phyloP scores from a whole-genome alignment of 2,113 vertebrate genomes.

The Otolemur garnettii region DNA sequence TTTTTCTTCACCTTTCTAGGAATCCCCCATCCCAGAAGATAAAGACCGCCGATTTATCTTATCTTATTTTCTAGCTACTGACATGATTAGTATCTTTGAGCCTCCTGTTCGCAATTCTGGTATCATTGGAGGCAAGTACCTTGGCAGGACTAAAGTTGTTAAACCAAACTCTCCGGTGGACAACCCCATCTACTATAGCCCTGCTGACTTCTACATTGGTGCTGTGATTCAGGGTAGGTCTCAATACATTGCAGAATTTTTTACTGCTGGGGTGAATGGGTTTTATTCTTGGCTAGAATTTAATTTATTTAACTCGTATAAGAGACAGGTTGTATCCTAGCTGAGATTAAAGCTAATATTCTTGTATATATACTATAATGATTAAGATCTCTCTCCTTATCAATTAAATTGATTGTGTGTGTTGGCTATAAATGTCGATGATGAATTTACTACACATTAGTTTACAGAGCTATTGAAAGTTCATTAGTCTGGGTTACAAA shows the following conservation, averaged over 20 bases:
- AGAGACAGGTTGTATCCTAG: not conserved
- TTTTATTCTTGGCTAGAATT: constrained; percentile 30
- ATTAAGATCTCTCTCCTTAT: not conserved
- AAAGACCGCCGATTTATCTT: constrained; percentile 92
- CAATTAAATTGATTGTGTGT: not conserved
- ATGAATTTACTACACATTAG: not conserved
- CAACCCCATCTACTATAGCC: constrained; percentile 91
- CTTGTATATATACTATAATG: not conserved
- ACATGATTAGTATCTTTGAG: constrained; percentile 95
- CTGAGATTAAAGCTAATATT: not conserved
- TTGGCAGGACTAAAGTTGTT: constrained; percentile 90
- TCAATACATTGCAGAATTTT: not conserved
- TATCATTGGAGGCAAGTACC: constrained; percentile 92
- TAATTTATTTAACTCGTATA: not conserved
- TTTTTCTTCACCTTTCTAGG: constrained; percentile 85
- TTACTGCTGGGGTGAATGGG: not conserved
- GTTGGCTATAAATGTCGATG: not conserved
- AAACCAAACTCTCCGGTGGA: constrained; percentile 91
- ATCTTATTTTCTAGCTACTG: constrained; percentile 92
- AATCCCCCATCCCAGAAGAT: constrained; percentile 91
- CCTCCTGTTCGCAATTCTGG: constrained; percentile 92
- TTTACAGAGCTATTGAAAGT: constrained; percentile 11
- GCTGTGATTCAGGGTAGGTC: constrained; percentile 92
- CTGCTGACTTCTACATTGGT: constrained; percentile 94
- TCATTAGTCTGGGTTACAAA: not conserved